phyloP scores from a whole-genome alignment of 2,888 invertebrate species.

The Stenolophus ochropezus region DNA sequence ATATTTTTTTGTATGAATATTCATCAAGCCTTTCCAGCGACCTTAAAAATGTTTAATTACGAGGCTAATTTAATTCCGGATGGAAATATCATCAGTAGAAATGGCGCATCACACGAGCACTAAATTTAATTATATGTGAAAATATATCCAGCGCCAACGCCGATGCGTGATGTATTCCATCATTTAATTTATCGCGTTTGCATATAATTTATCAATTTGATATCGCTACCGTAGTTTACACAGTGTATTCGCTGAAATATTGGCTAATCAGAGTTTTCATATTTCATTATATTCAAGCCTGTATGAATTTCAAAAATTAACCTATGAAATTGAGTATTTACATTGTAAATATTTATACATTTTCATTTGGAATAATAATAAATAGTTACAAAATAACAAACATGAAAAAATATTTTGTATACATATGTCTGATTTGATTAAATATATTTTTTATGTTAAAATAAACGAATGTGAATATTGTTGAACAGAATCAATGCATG shows the following conservation, averaged over 20 bases:
- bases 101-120: background rate
- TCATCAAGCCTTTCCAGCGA: slow-evolving; percentile 19
- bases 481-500: too few species aligned
- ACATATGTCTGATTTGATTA: too few species aligned
- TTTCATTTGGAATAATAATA: background rate
- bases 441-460: too few species aligned
- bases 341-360: too few species aligned
- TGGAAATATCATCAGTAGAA: slow-evolving; percentile 15
- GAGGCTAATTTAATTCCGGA: slow-evolving; percentile 5
- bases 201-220: slow-evolving; percentile 2
- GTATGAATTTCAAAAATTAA: background rate
- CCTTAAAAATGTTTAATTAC: slow-evolving; percentile 27
- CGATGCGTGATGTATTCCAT: slow-evolving; percentile 3
- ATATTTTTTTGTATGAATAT: slow-evolving; percentile 36
- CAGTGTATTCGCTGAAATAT: background rate
- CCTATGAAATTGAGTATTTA: background rate
- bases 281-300: background rate
- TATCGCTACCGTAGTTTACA: background rate
- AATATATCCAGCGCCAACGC: background rate
- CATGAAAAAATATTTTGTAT: too few species aligned
- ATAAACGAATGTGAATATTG: too few species aligned
- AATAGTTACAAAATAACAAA: too few species aligned
- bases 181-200: slow-evolving; percentile 19
- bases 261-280: background rate
- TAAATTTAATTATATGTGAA: slow-evolving; percentile 19